A percentile compares a stretch with the other conserved stretches of the same genome.
phyloP scores from a whole-genome alignment of 2,113 vertebrate species.

The Greenwoodochromis staneri region DNA sequence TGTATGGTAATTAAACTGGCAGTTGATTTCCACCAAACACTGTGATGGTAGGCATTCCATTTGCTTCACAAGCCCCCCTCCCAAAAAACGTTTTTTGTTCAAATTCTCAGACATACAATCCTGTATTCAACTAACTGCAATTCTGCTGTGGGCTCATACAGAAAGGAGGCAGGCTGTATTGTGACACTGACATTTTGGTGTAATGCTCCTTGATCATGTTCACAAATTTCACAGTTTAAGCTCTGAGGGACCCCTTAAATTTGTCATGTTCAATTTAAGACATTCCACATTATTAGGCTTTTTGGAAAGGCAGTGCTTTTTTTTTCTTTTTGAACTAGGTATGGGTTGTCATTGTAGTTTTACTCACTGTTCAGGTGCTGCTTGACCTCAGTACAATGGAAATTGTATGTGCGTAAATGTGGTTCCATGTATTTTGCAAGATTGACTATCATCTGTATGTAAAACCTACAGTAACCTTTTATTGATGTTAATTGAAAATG shows the following conservation, averaged over 20 bases:
- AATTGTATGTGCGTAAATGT: conserved; percentile 68
- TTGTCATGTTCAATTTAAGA: conserved; percentile 48
- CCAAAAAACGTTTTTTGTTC: conserved; percentile 36
- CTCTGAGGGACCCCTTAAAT: conserved; percentile 60
- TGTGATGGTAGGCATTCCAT: conserved; percentile 73
- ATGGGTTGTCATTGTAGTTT: conserved; percentile 65
- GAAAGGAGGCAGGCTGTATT: conserved; percentile 72
- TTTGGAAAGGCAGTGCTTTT: conserved; percentile 44
- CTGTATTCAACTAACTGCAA: conserved; percentile 66
- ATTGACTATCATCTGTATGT: conserved; percentile 72
- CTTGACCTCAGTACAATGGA: conserved; percentile 65
- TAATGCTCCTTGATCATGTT: conserved; percentile 60
- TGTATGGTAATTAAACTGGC: conserved; percentile 76
- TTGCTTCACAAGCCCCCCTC: conserved; percentile 43
- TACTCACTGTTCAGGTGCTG: conserved; percentile 68
- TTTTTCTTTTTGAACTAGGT: conserved; percentile 30
- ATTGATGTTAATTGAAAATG: conserved; percentile 70
- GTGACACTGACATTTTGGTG: conserved; percentile 73
- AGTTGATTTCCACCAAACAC: conserved; percentile 79
- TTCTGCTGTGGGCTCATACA: conserved; percentile 76
- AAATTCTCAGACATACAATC: conserved; percentile 52
- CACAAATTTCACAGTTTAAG: conserved; percentile 54
- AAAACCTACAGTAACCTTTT: conserved; percentile 68
- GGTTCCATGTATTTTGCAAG: conserved; percentile 69
- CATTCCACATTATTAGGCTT: conserved; percentile 62